Conservation (phyloP, 2,113 vertebrate species). For the Oryzias curvinotus region DNA sequence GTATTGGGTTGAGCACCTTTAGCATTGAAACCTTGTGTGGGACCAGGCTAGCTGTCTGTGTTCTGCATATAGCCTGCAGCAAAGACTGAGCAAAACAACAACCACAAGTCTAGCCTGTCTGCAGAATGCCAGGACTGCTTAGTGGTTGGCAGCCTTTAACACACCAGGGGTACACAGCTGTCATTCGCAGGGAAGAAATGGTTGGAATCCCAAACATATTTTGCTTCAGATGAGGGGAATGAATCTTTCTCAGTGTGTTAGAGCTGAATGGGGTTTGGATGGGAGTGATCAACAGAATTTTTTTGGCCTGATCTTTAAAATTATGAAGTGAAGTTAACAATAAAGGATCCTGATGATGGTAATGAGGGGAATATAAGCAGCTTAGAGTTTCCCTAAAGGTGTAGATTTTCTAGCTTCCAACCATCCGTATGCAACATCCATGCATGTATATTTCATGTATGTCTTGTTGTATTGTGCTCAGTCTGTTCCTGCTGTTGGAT, state of each 20-base stretch:
- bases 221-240: slow-evolving; percentile 43
- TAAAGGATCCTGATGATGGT: too few relatives aligned
- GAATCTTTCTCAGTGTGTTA: slow-evolving; percentile 39
- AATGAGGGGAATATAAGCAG: too few relatives aligned
- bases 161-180: slow-evolving; percentile 70
- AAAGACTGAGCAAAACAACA: slow-evolving; percentile 76
- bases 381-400: too few relatives aligned
- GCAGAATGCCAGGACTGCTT: slow-evolving; percentile 73
- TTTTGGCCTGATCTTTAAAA: too few relatives aligned
- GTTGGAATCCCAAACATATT: slow-evolving; percentile 65
- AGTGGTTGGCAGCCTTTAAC: slow-evolving; percentile 72
- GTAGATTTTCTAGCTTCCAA: too few relatives aligned
- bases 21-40: slow-evolving; percentile 55
- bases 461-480: too few relatives aligned
- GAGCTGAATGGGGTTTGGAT: slow-evolving; percentile 2
- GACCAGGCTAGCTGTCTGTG: slow-evolving; percentile 67
- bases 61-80: slow-evolving; percentile 75
- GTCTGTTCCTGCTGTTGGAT: too few relatives aligned
- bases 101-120: slow-evolving; percentile 74
- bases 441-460: too few relatives aligned
- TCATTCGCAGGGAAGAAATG: slow-evolving; percentile 61
- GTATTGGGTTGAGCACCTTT: slow-evolving; percentile 59
- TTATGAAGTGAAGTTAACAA: too few relatives aligned
- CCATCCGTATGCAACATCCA: too few relatives aligned
- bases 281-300: too few relatives aligned